These are phyloP conservation scores for Eupithecia subfuscata DNA, from an alignment of 2,888 invertebrate species.

Conservation along the genomic window DNA sequence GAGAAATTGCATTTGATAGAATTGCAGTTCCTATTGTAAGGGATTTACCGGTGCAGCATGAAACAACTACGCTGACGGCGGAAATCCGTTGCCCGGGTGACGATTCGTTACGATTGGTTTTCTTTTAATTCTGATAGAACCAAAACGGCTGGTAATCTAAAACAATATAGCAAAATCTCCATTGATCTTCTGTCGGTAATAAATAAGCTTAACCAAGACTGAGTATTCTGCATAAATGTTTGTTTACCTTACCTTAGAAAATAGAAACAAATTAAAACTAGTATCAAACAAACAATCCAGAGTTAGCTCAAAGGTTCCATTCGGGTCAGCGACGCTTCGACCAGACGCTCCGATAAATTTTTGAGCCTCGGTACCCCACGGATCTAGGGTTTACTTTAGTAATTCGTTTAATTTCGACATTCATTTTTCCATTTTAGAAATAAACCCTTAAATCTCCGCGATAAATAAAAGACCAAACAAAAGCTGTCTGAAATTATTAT, in stretches of 20 bases:
- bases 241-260: too few species aligned
- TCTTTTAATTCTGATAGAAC: not conserved
- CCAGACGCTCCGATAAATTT: not conserved
- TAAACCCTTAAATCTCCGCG: not conserved
- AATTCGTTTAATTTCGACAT: not conserved
- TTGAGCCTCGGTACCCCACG: not conserved
- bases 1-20: slow-evolving; percentile 9
- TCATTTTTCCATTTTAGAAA: not conserved
- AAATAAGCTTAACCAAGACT: not conserved
- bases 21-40: not conserved
- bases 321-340: not conserved
- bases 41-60: slow-evolving; percentile 2
- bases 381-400: not conserved
- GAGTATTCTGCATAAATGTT: not conserved
- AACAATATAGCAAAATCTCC: not conserved
- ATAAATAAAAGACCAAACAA: slow-evolving; percentile 4
- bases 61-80: not conserved
- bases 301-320: not conserved
- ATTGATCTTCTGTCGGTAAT: not conserved
- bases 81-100: not conserved
- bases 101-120: not conserved
- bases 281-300: too few species aligned
- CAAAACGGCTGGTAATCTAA: not conserved
- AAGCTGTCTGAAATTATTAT: not conserved
- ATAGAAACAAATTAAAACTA: not conserved